Evolutionary conservation across 2,113 vertebrate species (phyloP).

Genomic region (Bos indicus): DNA sequence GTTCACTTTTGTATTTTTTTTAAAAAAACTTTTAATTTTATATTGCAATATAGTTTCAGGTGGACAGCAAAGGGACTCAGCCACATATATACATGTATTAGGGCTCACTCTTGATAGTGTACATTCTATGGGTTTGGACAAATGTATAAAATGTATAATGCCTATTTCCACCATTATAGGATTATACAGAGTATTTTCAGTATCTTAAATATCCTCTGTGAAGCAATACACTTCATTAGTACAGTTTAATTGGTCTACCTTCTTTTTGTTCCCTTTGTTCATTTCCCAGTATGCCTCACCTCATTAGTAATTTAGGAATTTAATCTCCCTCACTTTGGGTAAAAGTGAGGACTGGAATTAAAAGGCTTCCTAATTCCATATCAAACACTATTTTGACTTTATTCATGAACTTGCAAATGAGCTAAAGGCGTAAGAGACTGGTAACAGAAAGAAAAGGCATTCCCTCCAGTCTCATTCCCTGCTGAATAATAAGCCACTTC

Average conservation of each 20-base stretch:
- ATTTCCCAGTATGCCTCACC: not conserved
- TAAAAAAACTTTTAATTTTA: not conserved
- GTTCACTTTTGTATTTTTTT: not conserved
- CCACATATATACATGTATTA: not conserved
- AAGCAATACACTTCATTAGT: not conserved
- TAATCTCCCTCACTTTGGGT: not conserved
- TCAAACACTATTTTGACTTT: not conserved
- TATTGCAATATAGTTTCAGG: not conserved
- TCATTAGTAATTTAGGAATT: constrained; percentile 18
- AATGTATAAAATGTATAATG: not conserved
- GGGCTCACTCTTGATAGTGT: not conserved
- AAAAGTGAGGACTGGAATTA: not conserved
- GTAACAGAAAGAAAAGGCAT: not conserved
- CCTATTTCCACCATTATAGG: not conserved
- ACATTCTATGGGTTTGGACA: not conserved
- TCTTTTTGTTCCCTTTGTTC: not conserved
- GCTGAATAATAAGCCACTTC: not conserved
- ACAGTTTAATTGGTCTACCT: not conserved
- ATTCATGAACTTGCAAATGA: not conserved
- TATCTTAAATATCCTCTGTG: not conserved
- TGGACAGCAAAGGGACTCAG: not conserved
- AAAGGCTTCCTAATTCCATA: not conserved
- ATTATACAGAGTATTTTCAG: not conserved
- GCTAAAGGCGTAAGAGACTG: not conserved
- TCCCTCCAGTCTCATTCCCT: not conserved